Conservation (phyloP, 2,888 invertebrate species). For the Polyommatus iphigenia region DNA sequence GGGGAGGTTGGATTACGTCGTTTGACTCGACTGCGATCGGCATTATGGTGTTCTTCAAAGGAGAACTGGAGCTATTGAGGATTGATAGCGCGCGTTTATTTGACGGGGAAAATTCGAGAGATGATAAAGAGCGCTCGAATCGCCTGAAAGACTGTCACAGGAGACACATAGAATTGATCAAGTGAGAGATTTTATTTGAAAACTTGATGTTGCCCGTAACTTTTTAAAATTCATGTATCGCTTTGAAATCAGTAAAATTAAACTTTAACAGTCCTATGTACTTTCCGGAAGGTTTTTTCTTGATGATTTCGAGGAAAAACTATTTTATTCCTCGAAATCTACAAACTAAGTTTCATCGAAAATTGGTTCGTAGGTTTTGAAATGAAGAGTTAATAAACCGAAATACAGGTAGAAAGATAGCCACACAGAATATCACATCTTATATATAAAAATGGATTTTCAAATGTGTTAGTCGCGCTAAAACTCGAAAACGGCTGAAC, state of each 20-base stretch:
- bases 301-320: no score
- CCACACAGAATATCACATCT: no score
- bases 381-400: background rate
- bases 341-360: no score
- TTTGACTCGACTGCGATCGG: conserved; percentile 68
- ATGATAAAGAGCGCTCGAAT: conserved; percentile 43
- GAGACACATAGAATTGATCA: conserved; percentile 58
- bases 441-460: no score
- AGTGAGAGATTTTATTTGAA: conserved; percentile 53
- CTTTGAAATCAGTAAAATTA: no score
- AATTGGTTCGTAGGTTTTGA: background rate
- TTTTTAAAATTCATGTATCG: no score
- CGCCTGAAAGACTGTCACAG: conserved; percentile 58
- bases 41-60: conserved; percentile 68
- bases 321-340: no score
- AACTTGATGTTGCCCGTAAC: background rate
- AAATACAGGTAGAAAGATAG: background rate
- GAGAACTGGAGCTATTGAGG: conserved; percentile 59
- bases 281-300: no score
- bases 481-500: no score
- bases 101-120: conserved; percentile 44
- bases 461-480: no score
- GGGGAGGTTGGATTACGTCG: conserved; percentile 69
- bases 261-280: no score
- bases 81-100: conserved; percentile 59